Evolutionary conservation across 1,140 invertebrate genomes (phyloP).

Genomic region (Brachystomella parvula): DNA sequence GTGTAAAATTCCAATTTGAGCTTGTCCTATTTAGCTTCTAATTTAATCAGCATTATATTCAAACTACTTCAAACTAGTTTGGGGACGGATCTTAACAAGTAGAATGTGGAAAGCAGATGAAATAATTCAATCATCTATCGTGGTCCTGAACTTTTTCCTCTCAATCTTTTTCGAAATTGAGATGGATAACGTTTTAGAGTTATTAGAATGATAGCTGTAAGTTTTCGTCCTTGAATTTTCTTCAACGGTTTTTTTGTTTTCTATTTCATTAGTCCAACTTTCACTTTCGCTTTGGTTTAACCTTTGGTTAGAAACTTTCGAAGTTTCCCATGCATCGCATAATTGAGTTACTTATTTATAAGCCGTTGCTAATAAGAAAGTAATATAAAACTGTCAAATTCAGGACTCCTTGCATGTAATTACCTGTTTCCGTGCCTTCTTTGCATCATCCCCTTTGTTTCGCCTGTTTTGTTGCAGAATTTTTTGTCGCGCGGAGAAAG

Average conservation of each 20-base stretch:
- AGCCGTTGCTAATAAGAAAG: too few species aligned
- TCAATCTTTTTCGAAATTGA: background rate
- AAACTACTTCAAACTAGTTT: background rate
- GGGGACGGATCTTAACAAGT: background rate
- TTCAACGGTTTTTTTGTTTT: background rate
- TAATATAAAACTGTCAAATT: too few species aligned
- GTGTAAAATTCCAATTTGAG: background rate
- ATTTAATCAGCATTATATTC: background rate
- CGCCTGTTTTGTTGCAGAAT: background rate
- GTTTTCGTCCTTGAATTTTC: background rate
- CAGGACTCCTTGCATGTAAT: too few species aligned
- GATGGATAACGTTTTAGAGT: background rate
- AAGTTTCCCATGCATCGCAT: too few species aligned
- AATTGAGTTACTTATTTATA: too few species aligned
- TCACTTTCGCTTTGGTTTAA: background rate
- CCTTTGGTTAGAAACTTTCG: background rate
- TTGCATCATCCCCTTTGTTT: slow-evolving; percentile 40
- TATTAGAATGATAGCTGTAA: background rate
- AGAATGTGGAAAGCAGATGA: background rate
- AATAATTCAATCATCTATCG: background rate
- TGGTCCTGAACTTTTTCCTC: background rate
- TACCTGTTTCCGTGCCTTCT: slow-evolving; percentile 42
- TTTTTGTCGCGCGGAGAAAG: background rate
- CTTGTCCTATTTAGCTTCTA: background rate
- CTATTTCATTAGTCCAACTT: background rate